Evolutionary conservation across 2,888 invertebrate genomes (phyloP), one percentile per base, ranked within the genome.

Genomic region (Tetranychus piercei): DNA sequence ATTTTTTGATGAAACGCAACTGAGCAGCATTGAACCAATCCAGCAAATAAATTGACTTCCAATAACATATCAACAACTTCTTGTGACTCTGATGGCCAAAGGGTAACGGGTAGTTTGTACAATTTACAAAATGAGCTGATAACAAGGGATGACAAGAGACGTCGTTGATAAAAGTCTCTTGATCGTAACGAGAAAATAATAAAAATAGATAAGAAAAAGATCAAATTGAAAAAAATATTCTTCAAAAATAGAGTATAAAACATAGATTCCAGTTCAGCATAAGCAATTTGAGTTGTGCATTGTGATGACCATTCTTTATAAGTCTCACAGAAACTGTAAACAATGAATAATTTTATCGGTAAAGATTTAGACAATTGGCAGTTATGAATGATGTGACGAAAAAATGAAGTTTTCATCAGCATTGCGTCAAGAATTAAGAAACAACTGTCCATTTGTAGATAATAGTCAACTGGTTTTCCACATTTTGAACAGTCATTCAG

Each of bases 51-150:
- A 44, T 74, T 73, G 6, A 74, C 20, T 70, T 74, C 44, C 20
- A 76, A 34, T n/a, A 76, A 45, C 43, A 74, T 8, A 64, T 76
- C 76, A 8, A 76, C 67, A n/a, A 75, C 45, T 9, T 66, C 20
- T 22, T 74, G 75, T 3, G 74, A 55, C 20, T 75, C 76, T 5
- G 45, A 64, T 7, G 74, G 73, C 71, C 73, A 76, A 15, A 76
- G 45, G n/a, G 44, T 73, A 15, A 73, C 74, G 4, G 76, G 76
- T 23, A 76, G 9, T 23, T 66, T 43, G 44, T 76, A 75, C 18
- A 76, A 34, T 74, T 76, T 75, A 20, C 75, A 72, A 44, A 76
- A 76, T 34, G 76, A 76, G 45, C 75, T 76, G 20, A 75, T 76
- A 34, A 75, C 74, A 6, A 76, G 22, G 7, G 69, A 72, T 75